A percentile compares a stretch with the other conserved stretches of the same genome.
These are phyloP conservation scores for Hybognathus amarus DNA, from an alignment of 2,797 vertebrate genomes.

Conservation along the genomic window DNA sequence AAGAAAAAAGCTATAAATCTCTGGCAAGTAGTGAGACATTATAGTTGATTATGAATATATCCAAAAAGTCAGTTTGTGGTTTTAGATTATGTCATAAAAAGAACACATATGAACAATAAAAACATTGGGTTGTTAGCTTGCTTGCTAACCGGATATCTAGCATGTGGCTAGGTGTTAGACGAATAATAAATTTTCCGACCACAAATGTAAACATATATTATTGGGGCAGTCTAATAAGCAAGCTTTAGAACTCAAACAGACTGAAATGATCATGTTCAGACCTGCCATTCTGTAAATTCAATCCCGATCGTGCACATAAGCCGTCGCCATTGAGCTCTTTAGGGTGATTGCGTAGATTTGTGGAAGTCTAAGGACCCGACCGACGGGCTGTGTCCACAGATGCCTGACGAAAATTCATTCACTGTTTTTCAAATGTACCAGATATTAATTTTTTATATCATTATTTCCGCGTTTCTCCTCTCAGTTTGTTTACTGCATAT, in stretches of 20 bases:
- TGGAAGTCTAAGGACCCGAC: conserved; percentile 39
- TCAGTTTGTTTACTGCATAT: background rate
- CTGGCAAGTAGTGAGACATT: no score
- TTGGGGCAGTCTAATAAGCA: background rate
- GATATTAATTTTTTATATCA: background rate
- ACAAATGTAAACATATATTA: background rate
- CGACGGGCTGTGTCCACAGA: background rate
- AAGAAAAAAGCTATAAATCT: background rate
- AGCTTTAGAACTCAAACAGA: background rate
- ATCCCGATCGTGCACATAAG: conserved; percentile 4
- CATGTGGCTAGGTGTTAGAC: background rate
- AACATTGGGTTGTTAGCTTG: conserved; percentile 19
- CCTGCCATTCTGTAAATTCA: conserved; percentile 61
- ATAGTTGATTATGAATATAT: no score
- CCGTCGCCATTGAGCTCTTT: conserved; percentile 41
- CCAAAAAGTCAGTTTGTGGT: background rate
- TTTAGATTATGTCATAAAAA: background rate
- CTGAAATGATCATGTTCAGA: conserved; percentile 29
- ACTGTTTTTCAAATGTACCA: background rate
- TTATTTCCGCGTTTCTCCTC: background rate
- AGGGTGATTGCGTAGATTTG: conserved; percentile 52
- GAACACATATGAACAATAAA: background rate
- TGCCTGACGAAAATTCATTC: conserved; percentile 48
- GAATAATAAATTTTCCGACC: background rate
- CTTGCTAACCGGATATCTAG: conserved; percentile 27